Conservation (phyloP, 2,888 invertebrate genomes). For the Anodontia alba region DNA sequence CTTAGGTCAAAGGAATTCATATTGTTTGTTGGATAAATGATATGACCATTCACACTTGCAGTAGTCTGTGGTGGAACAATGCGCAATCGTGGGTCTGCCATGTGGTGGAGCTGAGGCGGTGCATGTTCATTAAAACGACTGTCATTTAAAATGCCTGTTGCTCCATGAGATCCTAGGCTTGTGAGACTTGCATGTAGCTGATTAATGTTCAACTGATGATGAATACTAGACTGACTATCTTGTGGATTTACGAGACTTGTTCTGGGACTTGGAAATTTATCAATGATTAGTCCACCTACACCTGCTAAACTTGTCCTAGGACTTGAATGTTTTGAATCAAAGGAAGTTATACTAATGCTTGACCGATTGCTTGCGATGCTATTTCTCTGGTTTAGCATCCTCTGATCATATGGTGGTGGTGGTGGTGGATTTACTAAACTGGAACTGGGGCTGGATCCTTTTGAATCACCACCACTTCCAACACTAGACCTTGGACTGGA, state of each 20-base stretch:
- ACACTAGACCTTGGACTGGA: slow-evolving; percentile 84
- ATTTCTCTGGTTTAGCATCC: slow-evolving; percentile 73
- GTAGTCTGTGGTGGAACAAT: slow-evolving; percentile 66
- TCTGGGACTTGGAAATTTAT: slow-evolving; percentile 85
- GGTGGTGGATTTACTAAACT: slow-evolving; percentile 74
- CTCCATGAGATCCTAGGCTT: slow-evolving; percentile 53
- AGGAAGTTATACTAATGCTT: slow-evolving; percentile 85
- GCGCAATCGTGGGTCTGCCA: slow-evolving; percentile 72
- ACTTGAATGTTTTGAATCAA: slow-evolving; percentile 86
- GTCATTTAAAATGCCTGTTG: slow-evolving; percentile 64
- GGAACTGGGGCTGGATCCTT: slow-evolving; percentile 79
- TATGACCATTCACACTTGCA: slow-evolving; percentile 54
- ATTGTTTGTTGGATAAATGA: slow-evolving; percentile 34
- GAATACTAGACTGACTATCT: slow-evolving; percentile 61
- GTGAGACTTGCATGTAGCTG: slow-evolving; percentile 57
- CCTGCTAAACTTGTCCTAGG: slow-evolving; percentile 82
- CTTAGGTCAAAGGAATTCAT: slow-evolving; percentile 41
- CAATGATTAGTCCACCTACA: slow-evolving; percentile 73
- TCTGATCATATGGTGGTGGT: slow-evolving; percentile 74
- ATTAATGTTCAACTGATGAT: slow-evolving; percentile 53
- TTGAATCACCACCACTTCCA: slow-evolving; percentile 79
- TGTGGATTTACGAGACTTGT: slow-evolving; percentile 82
- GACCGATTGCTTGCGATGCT: slow-evolving; percentile 79
- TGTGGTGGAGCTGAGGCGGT: slow-evolving; percentile 65
- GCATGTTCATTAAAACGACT: slow-evolving; percentile 78